Percentiles rank a stretch among this genome's conserved stretches.
These are phyloP conservation scores for Clusia tigrina DNA, from an alignment of 2,888 invertebrate genomes.

Conservation along the genomic window DNA sequence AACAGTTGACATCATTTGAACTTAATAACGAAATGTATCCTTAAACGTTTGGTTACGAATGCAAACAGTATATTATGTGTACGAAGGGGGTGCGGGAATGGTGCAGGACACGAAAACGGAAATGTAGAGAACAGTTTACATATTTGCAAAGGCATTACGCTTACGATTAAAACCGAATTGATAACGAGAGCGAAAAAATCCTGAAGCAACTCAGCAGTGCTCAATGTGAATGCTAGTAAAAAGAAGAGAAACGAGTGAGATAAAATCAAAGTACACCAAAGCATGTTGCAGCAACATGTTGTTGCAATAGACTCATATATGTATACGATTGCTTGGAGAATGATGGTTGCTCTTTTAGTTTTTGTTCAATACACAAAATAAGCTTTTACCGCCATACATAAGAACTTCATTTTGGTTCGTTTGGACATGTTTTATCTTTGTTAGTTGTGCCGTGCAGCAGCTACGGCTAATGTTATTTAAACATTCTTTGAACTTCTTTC, in stretches of 20 bases:
- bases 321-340: too few species aligned
- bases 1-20: conserved; percentile 28
- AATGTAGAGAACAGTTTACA: conserved; percentile 22
- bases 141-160: conserved; percentile 19
- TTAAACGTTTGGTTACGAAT: conserved; percentile 51
- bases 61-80: conserved; percentile 7
- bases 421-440: too few species aligned
- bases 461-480: conserved; percentile 3
- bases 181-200: neutral
- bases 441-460: too few species aligned
- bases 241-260: neutral
- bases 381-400: too few species aligned
- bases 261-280: neutral
- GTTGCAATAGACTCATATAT: neutral
- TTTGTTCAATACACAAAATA: too few species aligned
- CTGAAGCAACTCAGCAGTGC: neutral
- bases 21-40: conserved; percentile 47
- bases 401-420: too few species aligned
- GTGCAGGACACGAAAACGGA: conserved; percentile 14
- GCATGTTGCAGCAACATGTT: conserved; percentile 11
- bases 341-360: too few species aligned
- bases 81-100: neutral
- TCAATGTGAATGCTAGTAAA: neutral
- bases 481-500: neutral
- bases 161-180: conserved; percentile 12